A percentile compares a stretch with the other conserved stretches of the same genome.
Evolutionary conservation across 2,113 vertebrate species (phyloP).

Genomic region (Antechinus flavipes): DNA sequence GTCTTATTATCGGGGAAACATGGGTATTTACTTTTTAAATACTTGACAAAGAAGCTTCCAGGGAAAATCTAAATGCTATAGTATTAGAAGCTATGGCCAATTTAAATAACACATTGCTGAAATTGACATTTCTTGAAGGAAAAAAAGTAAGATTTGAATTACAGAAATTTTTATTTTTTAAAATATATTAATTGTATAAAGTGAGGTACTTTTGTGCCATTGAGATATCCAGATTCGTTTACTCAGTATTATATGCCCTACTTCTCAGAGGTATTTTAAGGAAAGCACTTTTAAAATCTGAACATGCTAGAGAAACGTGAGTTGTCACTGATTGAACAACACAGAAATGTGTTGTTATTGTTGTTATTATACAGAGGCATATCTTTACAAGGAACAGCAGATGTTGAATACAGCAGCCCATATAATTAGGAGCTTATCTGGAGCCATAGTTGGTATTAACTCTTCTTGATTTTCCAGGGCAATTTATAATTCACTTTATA

Average conservation of each 20-base stretch:
- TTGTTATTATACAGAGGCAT: neutral
- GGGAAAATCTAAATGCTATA: neutral
- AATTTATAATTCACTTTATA: neutral
- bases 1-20: too few species aligned
- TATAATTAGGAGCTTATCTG: neutral
- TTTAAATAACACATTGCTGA: neutral
- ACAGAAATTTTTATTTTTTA: neutral
- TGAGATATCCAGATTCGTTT: neutral
- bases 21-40: neutral
- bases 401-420: neutral
- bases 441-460: neutral
- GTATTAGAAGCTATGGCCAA: neutral
- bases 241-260: neutral
- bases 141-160: neutral
- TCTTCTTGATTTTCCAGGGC: neutral
- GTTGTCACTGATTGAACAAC: neutral
- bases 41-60: neutral
- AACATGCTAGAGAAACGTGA: neutral
- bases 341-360: neutral
- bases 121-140: neutral
- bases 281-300: neutral
- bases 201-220: neutral
- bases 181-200: neutral
- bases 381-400: neutral
- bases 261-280: neutral